phyloP scores from a whole-genome alignment of 2,113 vertebrate genomes.

The Callaeas wilsoni region DNA sequence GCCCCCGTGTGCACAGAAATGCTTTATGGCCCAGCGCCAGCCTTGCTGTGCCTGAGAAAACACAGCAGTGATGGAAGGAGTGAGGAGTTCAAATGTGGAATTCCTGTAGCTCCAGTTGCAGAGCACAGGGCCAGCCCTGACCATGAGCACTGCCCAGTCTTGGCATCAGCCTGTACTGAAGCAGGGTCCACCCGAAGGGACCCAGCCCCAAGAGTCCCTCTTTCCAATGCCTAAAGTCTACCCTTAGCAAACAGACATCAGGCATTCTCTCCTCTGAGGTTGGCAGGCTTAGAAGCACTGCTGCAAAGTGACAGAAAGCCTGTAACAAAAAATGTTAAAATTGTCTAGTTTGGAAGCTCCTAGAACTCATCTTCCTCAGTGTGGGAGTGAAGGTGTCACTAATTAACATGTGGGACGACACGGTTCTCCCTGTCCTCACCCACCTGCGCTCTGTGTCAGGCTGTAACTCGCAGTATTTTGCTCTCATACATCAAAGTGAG shows the following conservation, averaged over 20 bases:
- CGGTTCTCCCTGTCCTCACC: no score
- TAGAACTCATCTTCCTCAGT: neutral
- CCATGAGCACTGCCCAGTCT: accelerated
- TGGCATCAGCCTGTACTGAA: neutral
- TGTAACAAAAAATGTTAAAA: no score
- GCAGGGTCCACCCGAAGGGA: no score
- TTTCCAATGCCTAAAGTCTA: no score
- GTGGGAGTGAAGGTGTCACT: neutral
- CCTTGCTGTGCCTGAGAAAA: neutral
- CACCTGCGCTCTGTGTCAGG: neutral
- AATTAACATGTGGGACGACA: neutral
- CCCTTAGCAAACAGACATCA: neutral
- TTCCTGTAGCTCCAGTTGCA: neutral
- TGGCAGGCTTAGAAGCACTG: neutral
- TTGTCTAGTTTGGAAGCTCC: neutral
- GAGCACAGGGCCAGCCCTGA: no score
- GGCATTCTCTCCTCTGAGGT: accelerated
- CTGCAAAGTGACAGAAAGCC: neutral
- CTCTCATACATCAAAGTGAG: neutral
- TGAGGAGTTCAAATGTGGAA: neutral
- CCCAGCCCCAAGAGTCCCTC: neutral
- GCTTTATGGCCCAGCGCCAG: accelerated
- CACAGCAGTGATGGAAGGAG: neutral
- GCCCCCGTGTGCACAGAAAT: neutral
- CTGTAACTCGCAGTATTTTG: accelerated